Base-by-base conservation (phyloP, 2,113 vertebrate species). In the Hyperopisus bebe region DNA sequence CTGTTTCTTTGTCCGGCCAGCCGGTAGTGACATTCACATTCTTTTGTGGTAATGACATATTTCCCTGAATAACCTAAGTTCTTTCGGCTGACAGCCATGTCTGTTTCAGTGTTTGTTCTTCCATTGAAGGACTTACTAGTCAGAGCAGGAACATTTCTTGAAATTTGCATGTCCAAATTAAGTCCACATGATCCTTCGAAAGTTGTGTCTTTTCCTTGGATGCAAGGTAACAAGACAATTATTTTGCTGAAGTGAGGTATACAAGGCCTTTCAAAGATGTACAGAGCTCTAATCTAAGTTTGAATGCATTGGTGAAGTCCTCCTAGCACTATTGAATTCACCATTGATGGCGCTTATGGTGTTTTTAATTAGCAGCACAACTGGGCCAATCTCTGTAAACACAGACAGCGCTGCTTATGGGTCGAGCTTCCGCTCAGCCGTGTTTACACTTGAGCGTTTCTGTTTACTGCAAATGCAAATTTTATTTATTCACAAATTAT, bases 341-440 rank as follows among this genome's bases (percentile, higher is more conserved):
- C 91, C 91, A 90, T 39, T 19, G n/a, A 47, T 92, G 88, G 88
- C 58, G 8, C 91, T 94, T 94, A 94, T 92, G 90, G 93, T 27
- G 86, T 51, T 84, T 92, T 83, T 90, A 89, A 92, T 92, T 86
- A 83, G 90, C 90, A 13, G 11, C 89, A 87, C 89, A 92, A 89
- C 90, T 5, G 80, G 24, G 90, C 85, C 35, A 82, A 86, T 89
- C 48, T 31, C 85, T 3, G 13, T 15, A 44, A 86, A 86, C 48
- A 86, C 21, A 86, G 31, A 53, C 85, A 35, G 4, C 11, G 3
- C 17, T 51, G 85, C 44, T 86, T 35, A 27, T 86, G 85, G 85
- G 48, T 53, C 82, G 19, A 85, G 46, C 0, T 27, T 85, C 82
- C 47, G 9, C 82, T 10, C 19, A 48, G 9, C 44, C 19, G 1